Base-by-base conservation (phyloP, 2,888 invertebrate genomes). In the Rhagophthalmus giganteus region DNA sequence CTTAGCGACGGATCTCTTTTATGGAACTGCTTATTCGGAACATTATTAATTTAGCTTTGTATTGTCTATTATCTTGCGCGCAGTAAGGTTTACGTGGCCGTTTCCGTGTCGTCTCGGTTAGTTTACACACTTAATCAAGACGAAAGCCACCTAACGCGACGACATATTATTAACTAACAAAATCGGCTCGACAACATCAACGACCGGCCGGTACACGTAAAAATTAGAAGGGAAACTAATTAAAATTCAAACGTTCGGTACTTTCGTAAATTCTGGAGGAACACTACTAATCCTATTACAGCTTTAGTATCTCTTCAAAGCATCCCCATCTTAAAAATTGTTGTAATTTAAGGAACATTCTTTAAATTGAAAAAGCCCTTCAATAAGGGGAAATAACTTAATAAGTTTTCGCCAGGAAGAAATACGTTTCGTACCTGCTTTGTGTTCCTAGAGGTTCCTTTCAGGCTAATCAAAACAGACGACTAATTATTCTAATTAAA, bases 401-500 rank as follows among this genome's bases (percentile, higher is more conserved):
- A 52, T 52, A 52, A 52, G 46, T 52, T 52, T 52, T 52, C 45
- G 30, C 30, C 46, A 28, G 30, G 16, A 50, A 42, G 44, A 52
- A 52, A 41, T 41, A 52, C 52, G 41, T 37, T 39, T 38, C 46
- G 41, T 44, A 50, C 50, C 46, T 54, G 47, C 54, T 47, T 46
- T 54, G 47, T 49, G 54, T 54, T 47, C 32, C 41, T 46, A 50
- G 41, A 50, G 45, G 31, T 45, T 46, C 40, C 51, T 52, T 55
- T 52, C 44, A 48, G 48, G 58, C 57, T 61, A 61, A 61, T 61
- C 57, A 59, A 58, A 61, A 59, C 59, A 59, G 55, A 55, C 56
- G 54, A 52, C 57, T 58, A 59, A 61, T 61, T 61, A 61, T 59
- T 56, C 59, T 61, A 61, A 61, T 61, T 61, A 61, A 59, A 57